Percentiles rank a stretch among this genome's conserved stretches.
Evolutionary conservation across 2,113 vertebrate species (phyloP).

Genomic region (Triplophysa siluroides): DNA sequence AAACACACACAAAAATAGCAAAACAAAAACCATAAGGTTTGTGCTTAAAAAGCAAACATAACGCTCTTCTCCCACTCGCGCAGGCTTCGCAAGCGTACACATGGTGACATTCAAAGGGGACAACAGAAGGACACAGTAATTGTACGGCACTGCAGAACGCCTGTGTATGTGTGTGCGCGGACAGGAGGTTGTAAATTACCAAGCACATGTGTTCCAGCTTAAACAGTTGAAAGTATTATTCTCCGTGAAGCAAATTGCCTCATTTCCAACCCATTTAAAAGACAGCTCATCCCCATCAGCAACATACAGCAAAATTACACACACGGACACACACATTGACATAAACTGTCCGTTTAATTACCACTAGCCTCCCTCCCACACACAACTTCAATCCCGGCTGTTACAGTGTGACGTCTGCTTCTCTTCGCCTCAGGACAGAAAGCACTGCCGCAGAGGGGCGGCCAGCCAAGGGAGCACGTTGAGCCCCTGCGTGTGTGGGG

Average conservation of each 20-base stretch:
- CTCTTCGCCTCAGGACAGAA: not conserved
- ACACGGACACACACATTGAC: conserved; percentile 38
- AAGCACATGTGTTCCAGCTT: conserved; percentile 29
- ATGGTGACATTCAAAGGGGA: conserved; percentile 45
- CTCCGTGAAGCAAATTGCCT: conserved; percentile 50
- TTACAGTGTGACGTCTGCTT: not conserved
- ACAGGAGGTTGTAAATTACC: conserved; percentile 16
- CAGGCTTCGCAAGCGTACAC: conserved; percentile 8
- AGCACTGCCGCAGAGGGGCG: not conserved
- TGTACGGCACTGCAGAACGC: conserved; percentile 25
- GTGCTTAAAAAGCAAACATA: not conserved
- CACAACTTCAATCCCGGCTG: conserved; percentile 9
- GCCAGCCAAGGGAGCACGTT: not conserved
- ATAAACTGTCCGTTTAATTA: conserved; percentile 50
- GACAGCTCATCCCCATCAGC: conserved; percentile 45
- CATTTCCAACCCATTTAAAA: conserved; percentile 56
- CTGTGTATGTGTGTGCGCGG: conserved; percentile 9
- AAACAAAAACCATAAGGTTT: not conserved
- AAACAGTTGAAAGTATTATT: conserved; percentile 30
- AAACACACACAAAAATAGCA: not conserved
- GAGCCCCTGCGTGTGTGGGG: not conserved
- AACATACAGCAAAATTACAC: conserved; percentile 44
- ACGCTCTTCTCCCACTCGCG: not conserved
- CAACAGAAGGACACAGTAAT: conserved; percentile 53
- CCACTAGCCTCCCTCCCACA: conserved; percentile 24